Evolutionary conservation across 2,113 vertebrate genomes (phyloP), one percentile per base, ranked within the genome.

Genomic region (Cricetomys ansorgei): DNA sequence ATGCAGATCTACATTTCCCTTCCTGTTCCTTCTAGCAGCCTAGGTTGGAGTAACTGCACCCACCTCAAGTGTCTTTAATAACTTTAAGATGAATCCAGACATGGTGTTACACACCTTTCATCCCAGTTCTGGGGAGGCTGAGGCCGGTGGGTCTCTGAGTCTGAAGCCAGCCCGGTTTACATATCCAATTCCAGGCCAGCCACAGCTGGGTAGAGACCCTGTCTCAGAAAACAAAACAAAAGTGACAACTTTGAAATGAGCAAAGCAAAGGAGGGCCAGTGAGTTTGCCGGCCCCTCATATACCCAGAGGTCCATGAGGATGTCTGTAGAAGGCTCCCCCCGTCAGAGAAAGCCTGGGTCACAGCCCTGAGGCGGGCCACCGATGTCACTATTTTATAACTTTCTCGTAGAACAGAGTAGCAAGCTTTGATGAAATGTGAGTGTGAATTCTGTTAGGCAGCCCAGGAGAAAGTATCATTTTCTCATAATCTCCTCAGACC

Each of bases 371-470:
- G 27, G 70, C 70, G 34, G 96, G 72, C 57, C 77, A 40, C 69
- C 8, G 76, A 21, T 90, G 65, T 91, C 45, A 91, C 80, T 48
- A 45, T 88, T 95, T 94, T 48, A 85, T 0, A 1, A 85, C 73
- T 92, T 92, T 55, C 79, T 96, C 76, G 75, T 72, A 92, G 69
- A 95, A 88, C 89, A 94, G 87, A 91, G 77, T 94, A 76, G 25
- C 91, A 92, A 57, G 19, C 88, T 96, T 94, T 95, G 95, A 86
- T 91, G 89, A 95, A 96, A 94, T 64, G 94, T 45, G 57, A 79
- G 79, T 95, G 90, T 92, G 64, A 96, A 96, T 84, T 96, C 80
- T 95, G 75, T 81, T 97, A 88, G 96, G 84, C 95, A 95, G 95
- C 92, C 64, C 69, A 92, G 91, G 21, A 89, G 83, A 93, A 95